Evolutionary conservation across 2,888 invertebrate species (phyloP).

Genomic region (Coenonympha glycerion): DNA sequence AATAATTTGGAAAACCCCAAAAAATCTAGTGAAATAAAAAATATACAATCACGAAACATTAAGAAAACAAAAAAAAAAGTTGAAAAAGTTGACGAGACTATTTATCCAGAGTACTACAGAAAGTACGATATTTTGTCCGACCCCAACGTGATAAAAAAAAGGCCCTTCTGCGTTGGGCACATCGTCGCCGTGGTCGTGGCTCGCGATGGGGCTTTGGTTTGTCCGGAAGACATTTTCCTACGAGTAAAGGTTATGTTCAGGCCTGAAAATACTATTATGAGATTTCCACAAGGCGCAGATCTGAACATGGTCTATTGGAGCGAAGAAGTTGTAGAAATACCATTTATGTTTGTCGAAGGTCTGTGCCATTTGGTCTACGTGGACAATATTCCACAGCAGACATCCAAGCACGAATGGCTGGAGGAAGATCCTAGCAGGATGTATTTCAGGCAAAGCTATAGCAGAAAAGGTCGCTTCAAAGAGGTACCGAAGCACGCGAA

Average conservation of each 20-base stretch:
- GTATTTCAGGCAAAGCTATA: constrained; percentile 83
- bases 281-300: constrained; percentile 78
- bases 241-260: constrained; percentile 82
- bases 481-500: constrained; percentile 79
- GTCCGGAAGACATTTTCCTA: constrained; percentile 78
- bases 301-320: constrained; percentile 86
- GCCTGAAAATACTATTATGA: constrained; percentile 83
- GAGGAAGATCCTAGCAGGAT: constrained; percentile 81
- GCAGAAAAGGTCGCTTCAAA: constrained; percentile 70
- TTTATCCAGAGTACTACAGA: too few relatives aligned
- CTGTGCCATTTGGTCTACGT: constrained; percentile 81
- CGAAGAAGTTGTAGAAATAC: constrained; percentile 79
- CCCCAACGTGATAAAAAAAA: constrained; percentile 82
- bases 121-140: too few relatives aligned
- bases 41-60: too few relatives aligned
- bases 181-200: constrained; percentile 78
- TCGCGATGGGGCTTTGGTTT: constrained; percentile 68
- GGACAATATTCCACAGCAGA: constrained; percentile 75
- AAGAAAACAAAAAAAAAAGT: too few relatives aligned
- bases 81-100: too few relatives aligned
- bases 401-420: constrained; percentile 76
- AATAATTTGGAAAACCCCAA: too few relatives aligned
- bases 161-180: constrained; percentile 84
- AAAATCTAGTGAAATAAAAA: too few relatives aligned
- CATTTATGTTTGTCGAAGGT: constrained; percentile 78